Evolutionary conservation across 2,113 vertebrate genomes (phyloP).

Genomic region (Petromus typicus): DNA sequence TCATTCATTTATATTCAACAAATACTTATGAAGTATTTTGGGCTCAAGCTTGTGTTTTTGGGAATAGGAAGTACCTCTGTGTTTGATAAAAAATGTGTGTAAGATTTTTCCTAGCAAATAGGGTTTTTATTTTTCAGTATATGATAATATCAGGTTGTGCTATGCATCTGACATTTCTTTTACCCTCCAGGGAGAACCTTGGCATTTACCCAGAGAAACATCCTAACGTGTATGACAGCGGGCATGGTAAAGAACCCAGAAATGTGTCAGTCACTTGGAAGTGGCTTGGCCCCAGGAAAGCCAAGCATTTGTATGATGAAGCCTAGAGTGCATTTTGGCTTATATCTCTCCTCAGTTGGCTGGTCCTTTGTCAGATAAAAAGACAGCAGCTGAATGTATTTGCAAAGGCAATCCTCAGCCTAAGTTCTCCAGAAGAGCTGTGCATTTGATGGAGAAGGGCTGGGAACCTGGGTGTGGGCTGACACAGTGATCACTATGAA

Average conservation of each 20-base stretch:
- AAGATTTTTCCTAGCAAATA: conserved; percentile 12
- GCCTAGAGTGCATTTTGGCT: conserved; percentile 52
- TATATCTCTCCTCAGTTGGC: conserved; percentile 62
- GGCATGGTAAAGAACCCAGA: conserved; percentile 43
- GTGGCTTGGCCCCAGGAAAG: conserved; percentile 51
- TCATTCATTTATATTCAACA: conserved; percentile 47
- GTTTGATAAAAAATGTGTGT: conserved; percentile 41
- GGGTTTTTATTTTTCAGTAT: not conserved
- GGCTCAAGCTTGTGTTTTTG: conserved; percentile 41
- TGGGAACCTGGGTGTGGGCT: not conserved
- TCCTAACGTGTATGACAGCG: not conserved
- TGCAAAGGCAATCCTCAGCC: not conserved
- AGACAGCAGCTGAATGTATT: conserved; percentile 49
- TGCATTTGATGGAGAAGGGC: not conserved
- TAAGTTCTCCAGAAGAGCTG: not conserved
- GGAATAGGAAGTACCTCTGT: conserved; percentile 4
- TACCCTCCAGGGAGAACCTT: conserved; percentile 51
- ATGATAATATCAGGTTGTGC: conserved; percentile 27
- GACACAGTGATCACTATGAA: not conserved
- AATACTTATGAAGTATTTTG: conserved; percentile 54
- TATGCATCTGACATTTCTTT: conserved; percentile 52
- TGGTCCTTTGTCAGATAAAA: conserved; percentile 52
- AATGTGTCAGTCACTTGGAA: conserved; percentile 49
- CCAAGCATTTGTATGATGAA: conserved; percentile 53
- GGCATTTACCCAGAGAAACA: conserved; percentile 64